These are phyloP conservation scores for Scaptomyza parva DNA, from an alignment of 2,888 invertebrate genomes.

Conservation along the genomic window DNA sequence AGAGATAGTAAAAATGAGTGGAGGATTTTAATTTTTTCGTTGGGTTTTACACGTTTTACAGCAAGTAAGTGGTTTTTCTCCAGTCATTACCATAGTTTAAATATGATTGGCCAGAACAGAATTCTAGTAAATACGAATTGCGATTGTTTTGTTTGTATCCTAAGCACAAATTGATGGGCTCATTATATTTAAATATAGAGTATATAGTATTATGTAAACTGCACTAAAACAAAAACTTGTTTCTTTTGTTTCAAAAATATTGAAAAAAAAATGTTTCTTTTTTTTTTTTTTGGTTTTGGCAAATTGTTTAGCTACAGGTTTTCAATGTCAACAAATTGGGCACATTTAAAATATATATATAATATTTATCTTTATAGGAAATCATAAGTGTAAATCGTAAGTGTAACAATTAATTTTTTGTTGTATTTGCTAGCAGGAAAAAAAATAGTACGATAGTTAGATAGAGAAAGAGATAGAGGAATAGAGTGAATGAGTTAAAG, in stretches of 20 bases:
- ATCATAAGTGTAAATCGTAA: constrained; percentile 35
- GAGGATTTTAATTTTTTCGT: constrained; percentile 18
- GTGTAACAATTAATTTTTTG: constrained; percentile 77
- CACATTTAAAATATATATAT: constrained; percentile 65
- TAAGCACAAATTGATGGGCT: constrained; percentile 60
- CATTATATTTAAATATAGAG: constrained; percentile 26
- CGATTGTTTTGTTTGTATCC: constrained; percentile 22
- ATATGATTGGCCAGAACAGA: constrained; percentile 73
- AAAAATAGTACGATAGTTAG: constrained; percentile 25
- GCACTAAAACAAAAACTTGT: constrained; percentile 62
- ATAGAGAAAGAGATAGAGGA: constrained; percentile 16
- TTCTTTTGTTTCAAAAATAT: constrained; percentile 65
- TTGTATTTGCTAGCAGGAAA: constrained; percentile 71
- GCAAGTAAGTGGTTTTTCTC: constrained; percentile 73
- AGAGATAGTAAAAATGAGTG: constrained; percentile 37
- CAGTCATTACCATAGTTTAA: constrained; percentile 84
- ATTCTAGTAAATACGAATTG: constrained; percentile 59
- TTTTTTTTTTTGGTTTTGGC: constrained; percentile 41
- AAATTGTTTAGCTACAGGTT: constrained; percentile 85
- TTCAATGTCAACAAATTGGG: constrained; percentile 77
- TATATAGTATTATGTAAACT: constrained; percentile 32
- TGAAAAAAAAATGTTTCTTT: constrained; percentile 54
- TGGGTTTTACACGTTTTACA: constrained; percentile 53
- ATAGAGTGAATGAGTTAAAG: constrained; percentile 6
- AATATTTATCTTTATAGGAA: constrained; percentile 45